These are phyloP conservation scores for Drosophila quadrilineata DNA, from an alignment of 1,140 invertebrate species.

Conservation along the genomic window DNA sequence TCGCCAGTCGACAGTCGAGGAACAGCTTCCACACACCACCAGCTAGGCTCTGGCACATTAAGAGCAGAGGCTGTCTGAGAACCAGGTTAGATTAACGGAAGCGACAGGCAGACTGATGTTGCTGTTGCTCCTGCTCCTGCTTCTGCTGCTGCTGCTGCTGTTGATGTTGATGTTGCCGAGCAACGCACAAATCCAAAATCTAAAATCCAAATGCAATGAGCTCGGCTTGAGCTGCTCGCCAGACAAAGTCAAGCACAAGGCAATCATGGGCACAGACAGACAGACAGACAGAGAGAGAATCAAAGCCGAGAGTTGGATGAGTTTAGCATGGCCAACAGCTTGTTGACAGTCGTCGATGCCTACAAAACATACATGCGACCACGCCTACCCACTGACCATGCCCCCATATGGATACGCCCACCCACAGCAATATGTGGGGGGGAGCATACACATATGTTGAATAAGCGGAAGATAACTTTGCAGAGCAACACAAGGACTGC, in stretches of 20 bases:
- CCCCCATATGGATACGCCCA: too few species aligned
- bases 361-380: too few species aligned
- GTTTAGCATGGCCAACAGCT: conserved; percentile 45
- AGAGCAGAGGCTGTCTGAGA: conserved; percentile 16
- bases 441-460: conserved; percentile 13
- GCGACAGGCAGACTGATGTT: conserved; percentile 38
- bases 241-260: conserved; percentile 19
- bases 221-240: conserved; percentile 24
- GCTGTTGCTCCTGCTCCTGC: too few species aligned
- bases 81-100: conserved; percentile 52
- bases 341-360: conserved; percentile 63
- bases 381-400: conserved; percentile 9
- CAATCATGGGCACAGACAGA: conserved; percentile 36
- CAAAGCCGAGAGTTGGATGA: conserved; percentile 29
- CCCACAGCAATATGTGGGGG: not conserved
- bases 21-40: too few species aligned
- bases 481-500: conserved; percentile 12
- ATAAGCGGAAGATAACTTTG: conserved; percentile 26
- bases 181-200: conserved; percentile 39
- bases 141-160: too few species aligned
- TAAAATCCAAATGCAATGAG: conserved; percentile 50
- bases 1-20: too few species aligned
- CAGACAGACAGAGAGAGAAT: too few species aligned
- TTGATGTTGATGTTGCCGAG: conserved; percentile 9
- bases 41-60: too few species aligned